Evolutionary conservation across 2,888 invertebrate species (phyloP).

Genomic region (Napeogenes sylphis): DNA sequence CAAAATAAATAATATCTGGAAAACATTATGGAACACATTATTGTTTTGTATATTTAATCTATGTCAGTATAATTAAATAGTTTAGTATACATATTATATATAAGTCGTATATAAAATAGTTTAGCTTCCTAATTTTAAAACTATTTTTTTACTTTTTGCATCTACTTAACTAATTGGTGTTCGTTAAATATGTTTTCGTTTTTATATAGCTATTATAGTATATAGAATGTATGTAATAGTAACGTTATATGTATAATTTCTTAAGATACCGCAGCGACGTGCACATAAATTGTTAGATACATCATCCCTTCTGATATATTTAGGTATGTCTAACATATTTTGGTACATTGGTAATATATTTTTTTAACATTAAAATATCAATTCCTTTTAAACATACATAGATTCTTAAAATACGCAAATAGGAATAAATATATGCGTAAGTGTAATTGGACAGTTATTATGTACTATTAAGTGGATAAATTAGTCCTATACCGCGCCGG

Average conservation of each 20-base stretch:
- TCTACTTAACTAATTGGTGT: conserved; percentile 70
- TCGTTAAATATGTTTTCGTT: conserved; percentile 60
- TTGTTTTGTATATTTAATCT: conserved; percentile 39
- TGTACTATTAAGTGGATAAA: background rate
- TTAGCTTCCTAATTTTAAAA: conserved; percentile 34
- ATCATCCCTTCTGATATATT: too few relatives aligned
- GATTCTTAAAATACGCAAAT: background rate
- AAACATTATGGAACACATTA: conserved; percentile 72
- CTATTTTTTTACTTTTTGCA: conserved; percentile 47
- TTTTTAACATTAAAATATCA: background rate
- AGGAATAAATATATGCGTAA: conserved; percentile 4
- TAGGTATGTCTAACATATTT: background rate
- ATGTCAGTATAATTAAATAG: conserved; percentile 29
- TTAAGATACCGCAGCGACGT: background rate
- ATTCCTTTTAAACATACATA: background rate
- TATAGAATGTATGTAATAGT: conserved; percentile 16
- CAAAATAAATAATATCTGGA: conserved; percentile 56
- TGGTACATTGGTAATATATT: background rate
- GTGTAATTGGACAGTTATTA: conserved; percentile 3
- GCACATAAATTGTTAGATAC: background rate
- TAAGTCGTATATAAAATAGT: conserved; percentile 46
- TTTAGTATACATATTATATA: conserved; percentile 33
- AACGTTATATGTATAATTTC: background rate
- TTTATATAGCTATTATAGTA: conserved; percentile 22
- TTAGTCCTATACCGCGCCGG: too few relatives aligned